Conservation (phyloP, 2,113 vertebrate species). For the Noturus placidus region DNA sequence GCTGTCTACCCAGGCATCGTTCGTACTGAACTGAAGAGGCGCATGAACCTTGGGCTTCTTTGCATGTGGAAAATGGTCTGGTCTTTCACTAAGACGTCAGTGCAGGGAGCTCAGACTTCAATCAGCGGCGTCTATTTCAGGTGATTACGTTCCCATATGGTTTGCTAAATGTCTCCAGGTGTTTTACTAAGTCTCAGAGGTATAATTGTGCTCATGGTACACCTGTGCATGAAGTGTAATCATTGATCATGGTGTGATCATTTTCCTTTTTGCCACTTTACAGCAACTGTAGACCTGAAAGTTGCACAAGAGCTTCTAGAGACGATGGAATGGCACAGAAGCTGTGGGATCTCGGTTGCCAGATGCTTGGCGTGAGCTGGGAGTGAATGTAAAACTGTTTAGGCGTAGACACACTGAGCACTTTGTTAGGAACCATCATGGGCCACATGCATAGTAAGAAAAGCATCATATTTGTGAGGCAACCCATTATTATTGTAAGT, state of each 20-base stretch:
- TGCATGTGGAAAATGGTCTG: constrained; percentile 52
- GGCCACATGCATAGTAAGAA: neutral
- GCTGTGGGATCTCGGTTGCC: constrained; percentile 61
- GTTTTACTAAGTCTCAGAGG: neutral
- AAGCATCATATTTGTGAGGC: neutral
- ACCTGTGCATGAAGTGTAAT: neutral
- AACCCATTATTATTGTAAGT: neutral
- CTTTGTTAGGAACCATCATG: neutral
- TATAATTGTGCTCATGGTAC: neutral
- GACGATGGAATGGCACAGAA: constrained; percentile 59
- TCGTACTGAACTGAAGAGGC: constrained; percentile 58
- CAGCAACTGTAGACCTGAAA: constrained; percentile 55
- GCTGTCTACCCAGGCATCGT: constrained; percentile 62
- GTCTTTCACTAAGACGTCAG: constrained; percentile 56
- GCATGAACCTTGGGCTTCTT: constrained; percentile 50
- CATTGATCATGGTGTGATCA: neutral
- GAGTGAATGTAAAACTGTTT: constrained; percentile 37
- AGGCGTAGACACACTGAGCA: neutral
- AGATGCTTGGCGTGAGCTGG: constrained; percentile 59
- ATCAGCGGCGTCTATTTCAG: constrained; percentile 61
- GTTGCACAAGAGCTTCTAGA: constrained; percentile 46
- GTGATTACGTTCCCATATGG: constrained; percentile 29
- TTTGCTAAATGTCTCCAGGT: neutral
- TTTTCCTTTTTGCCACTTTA: neutral
- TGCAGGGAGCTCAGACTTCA: constrained; percentile 61